Percentiles rank a stretch among this genome's conserved stretches.
Conservation (phyloP, 1,140 invertebrate species). For the Thaumatotibia leucotreta region DNA sequence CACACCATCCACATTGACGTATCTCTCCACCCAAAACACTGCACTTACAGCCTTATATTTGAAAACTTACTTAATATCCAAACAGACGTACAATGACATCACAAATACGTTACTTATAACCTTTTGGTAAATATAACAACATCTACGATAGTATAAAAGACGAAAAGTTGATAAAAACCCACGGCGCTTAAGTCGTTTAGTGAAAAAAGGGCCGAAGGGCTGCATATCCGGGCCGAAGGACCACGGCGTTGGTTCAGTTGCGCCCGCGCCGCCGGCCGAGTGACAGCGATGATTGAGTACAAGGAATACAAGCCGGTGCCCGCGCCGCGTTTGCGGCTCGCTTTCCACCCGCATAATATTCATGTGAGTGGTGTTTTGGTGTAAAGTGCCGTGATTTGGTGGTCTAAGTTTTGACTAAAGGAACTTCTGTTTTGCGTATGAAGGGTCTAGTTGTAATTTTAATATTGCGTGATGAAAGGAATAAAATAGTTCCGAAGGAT, state of each 20-base stretch:
- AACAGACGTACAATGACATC: neutral
- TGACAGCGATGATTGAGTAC: neutral
- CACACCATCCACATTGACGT: neutral
- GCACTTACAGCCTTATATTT: neutral
- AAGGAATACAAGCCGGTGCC: constrained; percentile 35
- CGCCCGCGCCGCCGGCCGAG: neutral
- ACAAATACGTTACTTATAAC: neutral
- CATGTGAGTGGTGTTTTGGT: constrained; percentile 45
- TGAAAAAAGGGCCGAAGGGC: neutral
- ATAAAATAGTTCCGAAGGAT: too few species aligned
- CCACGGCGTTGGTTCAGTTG: neutral
- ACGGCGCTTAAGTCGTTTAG: neutral
- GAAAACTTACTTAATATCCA: neutral
- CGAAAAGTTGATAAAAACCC: neutral
- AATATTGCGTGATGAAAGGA: too few species aligned
- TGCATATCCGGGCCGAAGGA: neutral
- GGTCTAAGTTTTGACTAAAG: neutral
- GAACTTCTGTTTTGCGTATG: too few species aligned
- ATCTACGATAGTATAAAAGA: neutral
- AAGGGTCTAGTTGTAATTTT: too few species aligned
- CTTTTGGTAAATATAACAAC: neutral
- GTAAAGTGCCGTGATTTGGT: too few species aligned
- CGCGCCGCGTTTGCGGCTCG: constrained; percentile 54
- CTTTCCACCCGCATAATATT: constrained; percentile 62
- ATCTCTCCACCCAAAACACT: neutral